Base-by-base conservation (phyloP, 2,888 invertebrate species). In the Lumbricus terrestris region DNA sequence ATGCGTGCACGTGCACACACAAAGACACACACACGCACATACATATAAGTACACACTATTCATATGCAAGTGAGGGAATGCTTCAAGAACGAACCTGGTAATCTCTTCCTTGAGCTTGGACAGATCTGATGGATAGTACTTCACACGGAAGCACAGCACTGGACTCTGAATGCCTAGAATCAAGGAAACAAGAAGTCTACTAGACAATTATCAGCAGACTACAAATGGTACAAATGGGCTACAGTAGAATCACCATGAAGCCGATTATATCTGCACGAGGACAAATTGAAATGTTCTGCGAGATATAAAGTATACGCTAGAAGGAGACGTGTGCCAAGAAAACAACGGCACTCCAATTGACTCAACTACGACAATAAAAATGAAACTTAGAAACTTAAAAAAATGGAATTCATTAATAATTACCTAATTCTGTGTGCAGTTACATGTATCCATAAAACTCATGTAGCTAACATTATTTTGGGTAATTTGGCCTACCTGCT, bases 61-160 rank as follows among this genome's bases (percentile, higher is more conserved):
- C 20, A 20, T 8, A 35, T 35, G 35, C 38, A 88, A 0, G 8
- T 33, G 6, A 37, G 88, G 37, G 23, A 23, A 15, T 15, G 88
- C 34, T 37, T 88, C 38, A 20, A 33, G n/a, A 82, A 69, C 89
- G 18, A 92, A 95, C 95, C 98, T 96, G 92, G 98, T 98, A 92
- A 98, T 97, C 95, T 98, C 97, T 95, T 98, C 99, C 95, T 97
- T 98, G 92, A 99, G 96, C 90, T 97, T 96, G 95, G 97, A 96
- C n/a, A 99, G 98, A 95, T 99, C 98, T 91, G 97, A 97, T 34
- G 99, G 99, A 95, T 99, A 99, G 95, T 98, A 99, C 96, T 99
- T 99, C 92, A 99, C 98, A 92, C 99, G 97, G 95, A 99, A 98
- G 95, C 98, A 98, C 95, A 99, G 97, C 91, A 98, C 96, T 94